Base-by-base conservation (phyloP, 2,888 invertebrate species). In the Glaucopsyche alexis region DNA sequence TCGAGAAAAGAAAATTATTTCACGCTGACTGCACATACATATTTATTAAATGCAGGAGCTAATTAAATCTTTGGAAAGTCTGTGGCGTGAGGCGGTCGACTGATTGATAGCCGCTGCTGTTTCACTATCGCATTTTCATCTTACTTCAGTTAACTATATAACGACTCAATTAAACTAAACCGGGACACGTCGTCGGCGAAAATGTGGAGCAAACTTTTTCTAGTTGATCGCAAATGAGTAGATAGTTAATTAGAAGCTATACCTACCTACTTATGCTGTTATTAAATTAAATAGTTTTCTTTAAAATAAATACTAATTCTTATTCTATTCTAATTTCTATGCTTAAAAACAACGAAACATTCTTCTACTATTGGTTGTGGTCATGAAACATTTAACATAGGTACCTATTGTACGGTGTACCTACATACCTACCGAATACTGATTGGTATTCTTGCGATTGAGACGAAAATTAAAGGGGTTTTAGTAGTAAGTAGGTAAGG, bases 1-100 rank as follows among this genome's bases (percentile, higher is more conserved):
- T 82, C 83, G 84, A 84, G 85, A 90, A 88, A 91, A 92, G 91
- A 91, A 93, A 92, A 90, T 90, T 86, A 85, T 87, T 92, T 91
- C 90, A 93, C 91, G 91, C 88, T 87, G 85, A 85, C 83, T 90
- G 91, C 90, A 86, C 89, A 84, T 84, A 87, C 88, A 87, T 88
- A 87, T 89, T 89, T 89, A 90, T 87, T 89, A 89, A 88, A 89
- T 84, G 85, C 86, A 87, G 83, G 87, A 90, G 91, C 89, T 87
- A 88, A 89, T 91, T 89, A 88, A 81, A 85, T 82, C 85, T 80
- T 84, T 90, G 89, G 92, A 93, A 93, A 92, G 92, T 92, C 86
- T 83, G 83, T 84, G 81, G 85, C 78, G 81, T 79, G 78, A 77
- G 81, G 81, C 81, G 80, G 82, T 85, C 81, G 83, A 19, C 72